Percentiles rank a stretch among this genome's conserved stretches.
phyloP scores from a whole-genome alignment of 2,797 vertebrate species.

The Urocyon cinereoargenteus region DNA sequence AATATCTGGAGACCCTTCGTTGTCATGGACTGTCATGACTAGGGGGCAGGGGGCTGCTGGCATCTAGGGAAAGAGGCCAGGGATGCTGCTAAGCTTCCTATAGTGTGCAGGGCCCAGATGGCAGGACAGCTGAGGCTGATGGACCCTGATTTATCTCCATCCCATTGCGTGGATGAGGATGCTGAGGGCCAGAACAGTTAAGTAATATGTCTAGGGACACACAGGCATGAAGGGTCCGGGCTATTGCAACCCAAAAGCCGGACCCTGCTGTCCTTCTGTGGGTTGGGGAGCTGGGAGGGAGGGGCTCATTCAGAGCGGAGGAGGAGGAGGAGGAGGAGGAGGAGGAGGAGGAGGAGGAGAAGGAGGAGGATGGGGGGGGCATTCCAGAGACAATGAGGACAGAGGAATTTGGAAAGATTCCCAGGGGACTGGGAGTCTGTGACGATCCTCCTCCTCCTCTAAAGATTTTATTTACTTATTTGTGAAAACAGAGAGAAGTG shows the following conservation, averaged over 20 bases:
- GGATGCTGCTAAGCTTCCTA: neutral
- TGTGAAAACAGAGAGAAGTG: too few species aligned
- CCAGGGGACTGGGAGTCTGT: too few species aligned
- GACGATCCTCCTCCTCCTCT: neutral
- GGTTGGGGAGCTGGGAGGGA: neutral
- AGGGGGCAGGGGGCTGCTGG: neutral
- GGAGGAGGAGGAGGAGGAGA: too few species aligned
- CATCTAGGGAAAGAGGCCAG: neutral
- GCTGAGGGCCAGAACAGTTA: neutral
- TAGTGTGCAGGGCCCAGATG: fast-evolving
- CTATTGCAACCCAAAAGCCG: neutral
- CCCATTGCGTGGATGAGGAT: fast-evolving
- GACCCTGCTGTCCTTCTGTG: neutral
- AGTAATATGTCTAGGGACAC: neutral
- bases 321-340: neutral
- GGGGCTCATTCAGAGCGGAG: neutral
- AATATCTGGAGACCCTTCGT: neutral
- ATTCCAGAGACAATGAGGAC: neutral
- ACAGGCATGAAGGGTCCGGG: neutral
- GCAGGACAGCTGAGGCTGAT: fast-evolving
- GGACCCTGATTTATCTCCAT: fast-evolving
- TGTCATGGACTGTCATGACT: neutral
- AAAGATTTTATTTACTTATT: too few species aligned
- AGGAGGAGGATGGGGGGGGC: fast-evolving
- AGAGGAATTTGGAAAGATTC: neutral